Evolutionary conservation across 1,140 invertebrate genomes (phyloP).

Genomic region (Drosophila kanapiae): DNA sequence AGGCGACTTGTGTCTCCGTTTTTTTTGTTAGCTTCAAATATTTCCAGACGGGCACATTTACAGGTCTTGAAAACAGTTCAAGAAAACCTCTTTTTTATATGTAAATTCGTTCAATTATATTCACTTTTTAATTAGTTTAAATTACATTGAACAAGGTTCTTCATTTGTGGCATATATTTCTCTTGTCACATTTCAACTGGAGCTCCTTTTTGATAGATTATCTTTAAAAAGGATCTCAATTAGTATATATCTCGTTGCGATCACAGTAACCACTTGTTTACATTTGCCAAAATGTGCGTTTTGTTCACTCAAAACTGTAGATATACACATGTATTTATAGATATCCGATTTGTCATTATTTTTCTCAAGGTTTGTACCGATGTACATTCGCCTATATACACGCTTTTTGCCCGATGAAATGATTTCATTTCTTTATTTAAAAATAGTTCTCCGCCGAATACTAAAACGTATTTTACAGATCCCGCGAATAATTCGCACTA

Average conservation of each 20-base stretch:
- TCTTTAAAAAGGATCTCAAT: not conserved
- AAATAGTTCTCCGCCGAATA: constrained; percentile 57
- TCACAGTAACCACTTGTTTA: constrained; percentile 16
- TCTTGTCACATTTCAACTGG: too few relatives aligned
- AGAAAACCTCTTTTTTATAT: not conserved
- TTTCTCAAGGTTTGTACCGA: constrained; percentile 46
- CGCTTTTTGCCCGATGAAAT: constrained; percentile 54
- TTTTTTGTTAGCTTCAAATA: constrained; percentile 6
- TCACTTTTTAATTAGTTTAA: not conserved
- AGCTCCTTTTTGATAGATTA: not conserved
- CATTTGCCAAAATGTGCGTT: constrained; percentile 15
- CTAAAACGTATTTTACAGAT: constrained; percentile 18
- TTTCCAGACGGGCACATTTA: not conserved
- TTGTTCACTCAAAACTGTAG: constrained; percentile 33
- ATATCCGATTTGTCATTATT: constrained; percentile 57
- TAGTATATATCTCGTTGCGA: not conserved
- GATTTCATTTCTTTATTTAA: constrained; percentile 77
- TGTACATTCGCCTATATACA: constrained; percentile 44
- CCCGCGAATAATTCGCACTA: not conserved
- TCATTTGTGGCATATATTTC: not conserved
- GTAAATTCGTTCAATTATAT: not conserved
- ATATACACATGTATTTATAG: constrained; percentile 38
- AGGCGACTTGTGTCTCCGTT: not conserved
- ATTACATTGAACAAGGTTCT: not conserved
- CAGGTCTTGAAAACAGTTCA: too few relatives aligned